These are phyloP conservation scores for Aviceda subcristata DNA, from an alignment of 2,113 vertebrate genomes.

Conservation along the genomic window DNA sequence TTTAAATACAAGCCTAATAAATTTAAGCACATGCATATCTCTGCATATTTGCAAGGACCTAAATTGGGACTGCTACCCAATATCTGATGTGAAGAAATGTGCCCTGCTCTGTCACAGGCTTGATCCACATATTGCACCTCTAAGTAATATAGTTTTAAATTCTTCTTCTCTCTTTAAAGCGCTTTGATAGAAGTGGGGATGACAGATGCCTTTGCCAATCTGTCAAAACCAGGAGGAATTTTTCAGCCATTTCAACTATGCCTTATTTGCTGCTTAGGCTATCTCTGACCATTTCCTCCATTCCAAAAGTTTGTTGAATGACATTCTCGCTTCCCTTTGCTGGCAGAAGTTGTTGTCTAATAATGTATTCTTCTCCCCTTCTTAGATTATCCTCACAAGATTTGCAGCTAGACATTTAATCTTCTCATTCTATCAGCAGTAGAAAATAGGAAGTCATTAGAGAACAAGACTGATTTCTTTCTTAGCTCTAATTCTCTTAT, in stretches of 20 bases:
- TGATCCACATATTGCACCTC: not conserved
- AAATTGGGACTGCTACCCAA: not conserved
- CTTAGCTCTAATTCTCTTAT: conserved; percentile 36
- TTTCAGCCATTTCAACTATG: not conserved
- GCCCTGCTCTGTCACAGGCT: not conserved
- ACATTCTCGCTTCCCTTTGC: not conserved
- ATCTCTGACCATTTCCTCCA: not conserved
- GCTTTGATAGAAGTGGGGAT: not conserved
- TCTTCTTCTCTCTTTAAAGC: not conserved
- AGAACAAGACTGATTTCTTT: conserved; percentile 41
- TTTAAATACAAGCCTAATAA: not conserved
- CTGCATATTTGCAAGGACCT: not conserved
- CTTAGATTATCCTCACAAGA: conserved; percentile 9
- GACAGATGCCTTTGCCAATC: conserved; percentile 46
- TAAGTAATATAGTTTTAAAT: not conserved
- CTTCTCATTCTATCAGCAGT: not conserved
- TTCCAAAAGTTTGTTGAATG: not conserved
- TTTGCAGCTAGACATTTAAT: conserved; percentile 20
- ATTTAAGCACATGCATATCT: not conserved
- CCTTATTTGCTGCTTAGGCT: not conserved
- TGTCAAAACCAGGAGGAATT: conserved; percentile 27
- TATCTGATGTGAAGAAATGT: not conserved
- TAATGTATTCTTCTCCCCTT: not conserved
- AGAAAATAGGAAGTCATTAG: conserved; percentile 39
- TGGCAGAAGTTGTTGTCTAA: not conserved